These are phyloP conservation scores for Herpailurus yagouaroundi DNA, from an alignment of 2,113 vertebrate species.

Conservation along the genomic window DNA sequence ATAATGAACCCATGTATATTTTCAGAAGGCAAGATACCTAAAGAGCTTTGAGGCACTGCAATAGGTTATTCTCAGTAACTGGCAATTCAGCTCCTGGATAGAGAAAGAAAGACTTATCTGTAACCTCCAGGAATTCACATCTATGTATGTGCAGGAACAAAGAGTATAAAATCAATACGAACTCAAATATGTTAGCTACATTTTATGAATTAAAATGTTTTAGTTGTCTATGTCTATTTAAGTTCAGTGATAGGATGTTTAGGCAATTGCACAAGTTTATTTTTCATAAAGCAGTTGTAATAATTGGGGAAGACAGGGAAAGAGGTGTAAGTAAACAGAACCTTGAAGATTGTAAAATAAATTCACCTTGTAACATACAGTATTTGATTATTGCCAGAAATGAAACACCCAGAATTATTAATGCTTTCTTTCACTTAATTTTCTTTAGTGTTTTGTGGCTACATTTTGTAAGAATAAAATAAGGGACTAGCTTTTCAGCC, in stretches of 20 bases:
- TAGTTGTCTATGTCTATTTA: constrained; percentile 6
- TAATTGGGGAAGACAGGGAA: constrained; percentile 22
- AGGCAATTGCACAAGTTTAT: constrained; percentile 6
- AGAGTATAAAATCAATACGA: constrained; percentile 66
- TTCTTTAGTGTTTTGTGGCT: constrained; percentile 45
- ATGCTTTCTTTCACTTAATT: constrained; percentile 61
- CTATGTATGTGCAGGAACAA: constrained; percentile 38
- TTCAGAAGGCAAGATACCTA: not conserved
- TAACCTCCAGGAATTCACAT: constrained; percentile 67
- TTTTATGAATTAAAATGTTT: constrained; percentile 8
- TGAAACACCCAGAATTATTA: constrained; percentile 16
- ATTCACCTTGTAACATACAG: constrained; percentile 25
- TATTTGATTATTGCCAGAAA: constrained; percentile 40
- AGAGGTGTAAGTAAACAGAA: constrained; percentile 16
- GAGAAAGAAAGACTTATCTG: constrained; percentile 47
- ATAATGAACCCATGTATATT: not conserved
- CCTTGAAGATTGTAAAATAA: constrained; percentile 42
- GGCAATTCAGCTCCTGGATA: constrained; percentile 45
- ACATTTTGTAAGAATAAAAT: constrained; percentile 45
- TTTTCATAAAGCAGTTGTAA: constrained; percentile 4
- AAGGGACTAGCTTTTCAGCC: constrained; percentile 33
- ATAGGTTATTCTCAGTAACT: constrained; percentile 29
- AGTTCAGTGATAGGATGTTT: not conserved
- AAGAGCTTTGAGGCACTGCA: constrained; percentile 43
- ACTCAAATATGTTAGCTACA: not conserved